Evolutionary conservation across 2,888 invertebrate species (phyloP).

Genomic region (Cyclophora punctaria): DNA sequence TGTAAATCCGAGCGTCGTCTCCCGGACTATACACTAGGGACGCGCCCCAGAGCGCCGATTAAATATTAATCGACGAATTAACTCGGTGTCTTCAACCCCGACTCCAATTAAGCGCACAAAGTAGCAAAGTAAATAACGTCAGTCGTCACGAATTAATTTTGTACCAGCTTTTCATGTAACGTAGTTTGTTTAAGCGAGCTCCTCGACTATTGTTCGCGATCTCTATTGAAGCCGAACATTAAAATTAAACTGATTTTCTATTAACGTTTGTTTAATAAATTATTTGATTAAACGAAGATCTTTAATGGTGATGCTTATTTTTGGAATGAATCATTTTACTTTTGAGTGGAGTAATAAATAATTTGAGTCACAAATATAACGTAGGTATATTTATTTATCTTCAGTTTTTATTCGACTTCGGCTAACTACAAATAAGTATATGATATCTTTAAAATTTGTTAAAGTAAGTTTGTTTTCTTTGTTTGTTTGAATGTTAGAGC

Average conservation of each 20-base stretch:
- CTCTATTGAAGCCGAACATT: background rate
- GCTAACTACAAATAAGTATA: too few species aligned
- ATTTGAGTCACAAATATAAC: too few species aligned
- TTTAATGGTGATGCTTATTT: too few species aligned
- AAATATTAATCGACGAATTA: conserved; percentile 73
- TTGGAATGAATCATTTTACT: too few species aligned
- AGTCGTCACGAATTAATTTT: conserved; percentile 60
- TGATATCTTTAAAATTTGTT: too few species aligned
- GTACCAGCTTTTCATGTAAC: conserved; percentile 28
- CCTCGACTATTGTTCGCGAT: conserved; percentile 14
- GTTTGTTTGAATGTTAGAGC: too few species aligned
- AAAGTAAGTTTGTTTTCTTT: too few species aligned
- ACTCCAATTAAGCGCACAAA: conserved; percentile 72
- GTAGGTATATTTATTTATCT: too few species aligned
- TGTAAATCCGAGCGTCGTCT: background rate
- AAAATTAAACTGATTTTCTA: background rate
- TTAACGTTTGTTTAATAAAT: too few species aligned
- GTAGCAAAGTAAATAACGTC: conserved; percentile 67
- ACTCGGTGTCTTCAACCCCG: conserved; percentile 60
- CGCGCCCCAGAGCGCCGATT: conserved; percentile 39
- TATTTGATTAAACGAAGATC: too few species aligned
- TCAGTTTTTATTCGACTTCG: too few species aligned
- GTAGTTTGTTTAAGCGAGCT: conserved; percentile 58
- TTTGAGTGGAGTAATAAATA: too few species aligned
- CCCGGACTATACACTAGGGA: conserved; percentile 6